phyloP scores from a whole-genome alignment of 2,113 vertebrate genomes.

The Lucifuga dentata region DNA sequence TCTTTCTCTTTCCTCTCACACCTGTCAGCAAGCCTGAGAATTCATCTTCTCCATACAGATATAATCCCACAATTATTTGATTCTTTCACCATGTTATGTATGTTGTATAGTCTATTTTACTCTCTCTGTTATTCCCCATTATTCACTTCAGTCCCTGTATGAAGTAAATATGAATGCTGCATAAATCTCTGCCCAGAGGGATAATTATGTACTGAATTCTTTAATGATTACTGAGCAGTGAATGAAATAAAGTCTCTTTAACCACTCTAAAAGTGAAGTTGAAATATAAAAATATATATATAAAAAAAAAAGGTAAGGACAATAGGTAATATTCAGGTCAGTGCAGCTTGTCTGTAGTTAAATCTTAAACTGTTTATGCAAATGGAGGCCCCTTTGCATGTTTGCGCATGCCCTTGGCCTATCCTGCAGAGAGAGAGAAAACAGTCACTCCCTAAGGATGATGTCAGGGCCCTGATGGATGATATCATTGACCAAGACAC shows the following conservation, averaged over 20 bases:
- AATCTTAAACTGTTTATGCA: constrained; percentile 15
- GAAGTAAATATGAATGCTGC: constrained; percentile 11
- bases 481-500: constrained; percentile 66
- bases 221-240: not conserved
- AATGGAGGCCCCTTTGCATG: constrained; percentile 30
- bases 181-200: constrained; percentile 28
- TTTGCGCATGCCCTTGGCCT: constrained; percentile 40
- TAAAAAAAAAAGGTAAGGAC: not conserved
- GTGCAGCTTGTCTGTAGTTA: constrained; percentile 28
- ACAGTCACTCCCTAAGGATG: constrained; percentile 59
- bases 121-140: not conserved
- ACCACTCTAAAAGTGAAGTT: not conserved
- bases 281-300: not conserved
- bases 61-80: constrained; percentile 42
- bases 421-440: constrained; percentile 57
- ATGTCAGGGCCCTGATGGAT: constrained; percentile 66
- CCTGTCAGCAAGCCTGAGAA: constrained; percentile 51
- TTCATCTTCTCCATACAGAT: constrained; percentile 19
- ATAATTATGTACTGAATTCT: constrained; percentile 14
- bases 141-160: not conserved
- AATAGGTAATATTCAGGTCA: constrained; percentile 37
- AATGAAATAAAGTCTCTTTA: constrained; percentile 10
- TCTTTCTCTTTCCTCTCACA: constrained; percentile 36
- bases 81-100: constrained; percentile 5
- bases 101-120: not conserved